A percentile compares a stretch with the other conserved stretches of the same genome.
Conservation (phyloP, 1,140 invertebrate genomes). For the Bombus superbus region DNA sequence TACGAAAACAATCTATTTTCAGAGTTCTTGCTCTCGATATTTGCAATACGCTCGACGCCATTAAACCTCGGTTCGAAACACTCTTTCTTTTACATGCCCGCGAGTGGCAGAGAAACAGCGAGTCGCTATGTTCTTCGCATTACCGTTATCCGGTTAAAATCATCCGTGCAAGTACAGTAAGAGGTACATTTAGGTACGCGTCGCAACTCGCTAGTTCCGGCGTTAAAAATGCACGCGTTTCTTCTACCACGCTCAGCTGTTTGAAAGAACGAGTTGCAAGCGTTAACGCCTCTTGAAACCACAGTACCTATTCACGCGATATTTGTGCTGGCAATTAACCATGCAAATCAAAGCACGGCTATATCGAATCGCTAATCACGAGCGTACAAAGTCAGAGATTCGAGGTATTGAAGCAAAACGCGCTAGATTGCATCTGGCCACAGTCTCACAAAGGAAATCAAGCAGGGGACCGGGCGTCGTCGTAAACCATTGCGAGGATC, state of each 20-base stretch:
- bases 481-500: not conserved
- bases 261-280: no score
- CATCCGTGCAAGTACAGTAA: no score
- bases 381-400: not conserved
- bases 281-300: not conserved
- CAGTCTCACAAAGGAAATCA: not conserved
- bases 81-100: no score
- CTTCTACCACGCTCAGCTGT: no score
- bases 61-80: no score
- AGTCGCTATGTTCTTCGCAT: no score
- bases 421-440: not conserved
- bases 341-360: not conserved
- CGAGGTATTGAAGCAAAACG: not conserved
- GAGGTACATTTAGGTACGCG: not conserved
- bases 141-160: no score
- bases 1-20: no score
- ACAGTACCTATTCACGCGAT: not conserved
- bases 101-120: no score
- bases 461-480: not conserved
- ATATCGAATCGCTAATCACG: not conserved
- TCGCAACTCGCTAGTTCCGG: not conserved
- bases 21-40: no score
- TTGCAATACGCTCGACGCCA: no score
- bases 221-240: not conserved
- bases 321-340: not conserved